Evolutionary conservation across 2,113 vertebrate species (phyloP), one percentile per base, ranked within the genome.

Genomic region (Tachycineta bicolor): DNA sequence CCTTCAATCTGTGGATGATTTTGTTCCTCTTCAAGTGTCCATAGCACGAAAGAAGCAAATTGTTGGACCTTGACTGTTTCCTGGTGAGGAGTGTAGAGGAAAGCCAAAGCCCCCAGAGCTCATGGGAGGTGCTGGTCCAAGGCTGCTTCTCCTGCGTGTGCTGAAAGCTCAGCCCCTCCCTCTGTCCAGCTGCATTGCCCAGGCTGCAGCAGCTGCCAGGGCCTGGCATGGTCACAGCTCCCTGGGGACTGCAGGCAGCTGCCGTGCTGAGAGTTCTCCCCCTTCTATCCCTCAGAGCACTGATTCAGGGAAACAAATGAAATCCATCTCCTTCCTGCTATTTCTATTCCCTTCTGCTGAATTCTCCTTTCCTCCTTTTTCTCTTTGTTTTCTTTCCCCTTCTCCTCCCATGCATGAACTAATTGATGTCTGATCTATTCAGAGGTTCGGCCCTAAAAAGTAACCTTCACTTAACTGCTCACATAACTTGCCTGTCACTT

Each of bases 401-500:
- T 33, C 52, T 91, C 88, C 63, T 87, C 85, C 95, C 86, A 91
- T 92, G 89, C 94, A 55, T 95, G 89, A 97, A 55, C 63, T 83
- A 83, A 89, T 79, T 91, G 84, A 87, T 0, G 69, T 97, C 95
- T 95, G 85, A 89, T 96, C 94, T 81, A 82, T 89, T 97, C 93
- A 90, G 58, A 93, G 76, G 26, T 83, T 86, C 26, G 31, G 82
- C 80, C 89, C 83, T 96, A 92, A 96, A 97, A 96, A 87, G 95
- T 96, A 97, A 97, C 96, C 94, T 96, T 97, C 89, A 95, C 63
- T 96, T 97, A 96, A 97, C 96, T 92, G 90, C 95, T 97, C 90
- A 82, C 83, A 96, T 96, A 97, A 95, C 87, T 97, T 97, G 83
- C 87, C 89, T 97, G 94, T 92, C 87, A 90, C 70, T 90, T 97